Base-by-base conservation (phyloP, 2,797 vertebrate species). In the Pangasius larnaudii region DNA sequence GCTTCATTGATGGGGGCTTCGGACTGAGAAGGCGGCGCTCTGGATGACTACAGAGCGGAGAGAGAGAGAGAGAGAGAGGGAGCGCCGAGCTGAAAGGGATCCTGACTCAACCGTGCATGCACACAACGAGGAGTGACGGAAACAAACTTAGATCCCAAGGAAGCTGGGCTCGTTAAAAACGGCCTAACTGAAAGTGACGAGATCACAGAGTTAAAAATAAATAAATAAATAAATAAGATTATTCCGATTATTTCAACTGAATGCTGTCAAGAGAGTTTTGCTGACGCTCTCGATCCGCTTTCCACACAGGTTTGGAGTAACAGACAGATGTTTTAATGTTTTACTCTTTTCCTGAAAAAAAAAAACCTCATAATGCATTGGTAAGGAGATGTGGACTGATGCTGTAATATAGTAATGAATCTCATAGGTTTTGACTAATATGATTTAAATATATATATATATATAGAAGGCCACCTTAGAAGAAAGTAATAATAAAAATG, bases 1-100 rank as follows among this genome's bases (percentile, higher is more conserved):
- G 91, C 92, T 89, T 93, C 90, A 93, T 90, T 91, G 91, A 92
- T 91, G 91, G 88, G 78, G 86, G 79, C 63, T 89, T 84, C 72
- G 86, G 89, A 88, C 78, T 84, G 89, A 81, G 86, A 79, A 85
- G 84, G 14, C 42, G 51, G 82, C 39, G 81, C 83, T 85, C 30
- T 65, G 87, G 69, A 85, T 87, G 88, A 89, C 79, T 85, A 88
- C 72, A 86, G 85, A 85, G 75, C 78, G 88, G 33, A 36, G 33
- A 36, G 61, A 80, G 71, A 89, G 80, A 61, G 82, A 88, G 33
- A 36, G 33, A 36, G 61, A 80, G 71, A 89, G 80, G 69, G 82
- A 88, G 56, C 78, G 19, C 63, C 24, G 75, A 88, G 80, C 84
- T 74, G 39, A 74, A 30, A 84, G 72, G 39, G 63, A 90, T 72